Percentiles rank a stretch among this genome's conserved stretches.
These are phyloP conservation scores for Patella ulyssiponensis DNA, from an alignment of 2,888 invertebrate species.

Conservation along the genomic window DNA sequence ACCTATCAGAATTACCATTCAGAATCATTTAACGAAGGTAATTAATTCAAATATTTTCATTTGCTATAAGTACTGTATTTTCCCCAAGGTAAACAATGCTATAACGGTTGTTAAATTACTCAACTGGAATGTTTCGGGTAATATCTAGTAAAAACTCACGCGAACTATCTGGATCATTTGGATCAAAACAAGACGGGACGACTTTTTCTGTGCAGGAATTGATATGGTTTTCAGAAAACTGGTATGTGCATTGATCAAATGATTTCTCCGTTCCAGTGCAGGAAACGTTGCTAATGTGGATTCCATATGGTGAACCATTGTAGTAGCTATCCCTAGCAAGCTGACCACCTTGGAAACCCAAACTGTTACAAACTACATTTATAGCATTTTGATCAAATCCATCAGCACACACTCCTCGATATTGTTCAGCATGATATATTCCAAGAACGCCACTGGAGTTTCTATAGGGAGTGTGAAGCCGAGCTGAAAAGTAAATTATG, in stretches of 20 bases:
- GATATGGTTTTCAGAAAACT: neutral
- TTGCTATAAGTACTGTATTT: too few species aligned
- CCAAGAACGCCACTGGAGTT: neutral
- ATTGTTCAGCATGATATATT: neutral
- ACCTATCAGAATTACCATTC: too few species aligned
- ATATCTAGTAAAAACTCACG: neutral
- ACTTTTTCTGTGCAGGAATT: neutral
- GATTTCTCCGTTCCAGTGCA: neutral
- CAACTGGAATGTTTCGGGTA: too few species aligned
- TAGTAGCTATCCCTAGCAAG: neutral
- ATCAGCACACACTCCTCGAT: neutral
- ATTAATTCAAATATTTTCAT: too few species aligned
- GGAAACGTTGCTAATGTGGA: neutral
- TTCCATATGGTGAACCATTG: neutral
- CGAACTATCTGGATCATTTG: neutral
- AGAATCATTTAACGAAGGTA: too few species aligned
- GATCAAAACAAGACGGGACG: neutral
- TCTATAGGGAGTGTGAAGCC: neutral
- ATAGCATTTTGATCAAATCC: neutral
- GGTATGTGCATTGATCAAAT: neutral
- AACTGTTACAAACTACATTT: conserved; percentile 7
- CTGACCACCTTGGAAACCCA: neutral
- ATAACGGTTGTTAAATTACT: too few species aligned
- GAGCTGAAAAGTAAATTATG: neutral
- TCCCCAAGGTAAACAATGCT: too few species aligned